These are phyloP conservation scores for Diplosoma virens DNA, from an alignment of 23 tunicate species.

Conservation along the genomic window DNA sequence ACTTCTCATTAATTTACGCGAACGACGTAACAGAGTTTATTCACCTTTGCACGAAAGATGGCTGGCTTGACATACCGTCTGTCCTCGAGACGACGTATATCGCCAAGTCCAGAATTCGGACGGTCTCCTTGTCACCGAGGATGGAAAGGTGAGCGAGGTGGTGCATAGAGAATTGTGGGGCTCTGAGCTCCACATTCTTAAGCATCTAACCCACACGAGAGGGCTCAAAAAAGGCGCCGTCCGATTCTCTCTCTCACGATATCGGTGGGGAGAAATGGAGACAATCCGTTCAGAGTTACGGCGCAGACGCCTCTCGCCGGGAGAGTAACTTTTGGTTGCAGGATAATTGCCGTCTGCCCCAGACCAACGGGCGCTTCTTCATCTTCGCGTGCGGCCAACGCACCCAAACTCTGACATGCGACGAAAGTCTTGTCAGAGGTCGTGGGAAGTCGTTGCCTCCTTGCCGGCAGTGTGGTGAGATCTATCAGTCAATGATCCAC, in stretches of 20 bases:
- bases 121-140: not conserved
- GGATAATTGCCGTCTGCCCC: not conserved
- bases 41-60: not conserved
- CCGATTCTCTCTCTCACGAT: not conserved
- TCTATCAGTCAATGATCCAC: not conserved
- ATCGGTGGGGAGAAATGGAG: not conserved
- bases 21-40: not conserved
- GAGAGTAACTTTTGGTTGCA: not conserved
- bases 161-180: not conserved
- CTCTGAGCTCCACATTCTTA: not conserved
- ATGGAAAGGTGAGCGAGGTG: not conserved
- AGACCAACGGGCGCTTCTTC: not conserved
- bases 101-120: not conserved
- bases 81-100: not conserved
- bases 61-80: constrained; percentile 4
- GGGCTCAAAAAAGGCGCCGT: not conserved
- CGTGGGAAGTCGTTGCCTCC: not conserved
- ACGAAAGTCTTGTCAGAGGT: not conserved
- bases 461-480: not conserved
- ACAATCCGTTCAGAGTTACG: not conserved
- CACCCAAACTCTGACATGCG: not conserved
- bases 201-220: not conserved
- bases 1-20: no score
- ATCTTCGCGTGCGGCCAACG: not conserved
- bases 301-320: not conserved